Conservation (phyloP, 2,888 invertebrate genomes). For the Tenthredo livida region DNA sequence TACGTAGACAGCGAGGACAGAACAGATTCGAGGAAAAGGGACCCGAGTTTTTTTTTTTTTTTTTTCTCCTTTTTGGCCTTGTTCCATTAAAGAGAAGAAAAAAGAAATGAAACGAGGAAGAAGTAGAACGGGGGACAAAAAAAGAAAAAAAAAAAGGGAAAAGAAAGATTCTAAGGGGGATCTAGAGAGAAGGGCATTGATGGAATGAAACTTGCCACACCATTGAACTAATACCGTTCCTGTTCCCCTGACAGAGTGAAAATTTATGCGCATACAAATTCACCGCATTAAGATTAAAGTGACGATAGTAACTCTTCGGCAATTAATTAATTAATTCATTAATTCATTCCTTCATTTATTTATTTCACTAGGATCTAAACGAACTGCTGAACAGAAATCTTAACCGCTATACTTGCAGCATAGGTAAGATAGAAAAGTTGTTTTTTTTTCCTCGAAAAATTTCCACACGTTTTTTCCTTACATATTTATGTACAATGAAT, state of each 20-base stretch:
- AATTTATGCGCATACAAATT: slow-evolving; percentile 48
- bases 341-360: not conserved
- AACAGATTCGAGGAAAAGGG: slow-evolving; percentile 22
- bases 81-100: slow-evolving; percentile 14
- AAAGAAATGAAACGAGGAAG: not conserved
- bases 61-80: not conserved
- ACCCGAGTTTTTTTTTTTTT: not conserved
- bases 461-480: not conserved
- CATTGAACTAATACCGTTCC: slow-evolving; percentile 47
- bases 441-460: not conserved
- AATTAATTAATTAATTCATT: slow-evolving; percentile 15
- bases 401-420: too few relatives aligned
- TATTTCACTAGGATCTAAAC: not conserved
- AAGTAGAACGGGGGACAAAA: not conserved
- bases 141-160: not conserved
- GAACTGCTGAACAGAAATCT: not conserved
- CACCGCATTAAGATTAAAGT: slow-evolving; percentile 35
- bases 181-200: slow-evolving; percentile 5
- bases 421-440: too few relatives aligned
- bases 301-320: slow-evolving; percentile 1
- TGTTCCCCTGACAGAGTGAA: slow-evolving; percentile 10
- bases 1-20: not conserved
- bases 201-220: slow-evolving; percentile 47
- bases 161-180: not conserved
- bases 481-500: not conserved